Base-by-base conservation (phyloP, 2,113 vertebrate species). In the Isurus oxyrinchus region DNA sequence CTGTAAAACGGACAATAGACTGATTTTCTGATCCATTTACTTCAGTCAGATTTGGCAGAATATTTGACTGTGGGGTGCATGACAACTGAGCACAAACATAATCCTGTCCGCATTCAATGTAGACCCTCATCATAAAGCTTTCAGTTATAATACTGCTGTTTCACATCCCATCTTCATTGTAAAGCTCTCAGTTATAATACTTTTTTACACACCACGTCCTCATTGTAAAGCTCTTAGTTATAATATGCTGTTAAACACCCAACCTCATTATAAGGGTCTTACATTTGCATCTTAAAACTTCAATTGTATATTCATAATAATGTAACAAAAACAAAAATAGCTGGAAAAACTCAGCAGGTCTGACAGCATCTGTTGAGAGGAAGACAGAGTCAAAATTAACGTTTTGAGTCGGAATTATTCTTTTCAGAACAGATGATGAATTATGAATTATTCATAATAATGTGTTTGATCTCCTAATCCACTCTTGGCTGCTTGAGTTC, bases 401-500 rank as follows among this genome's bases (percentile, higher is more conserved):
- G 44, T 49, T 49, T 49, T 49, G 44, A 49, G 44, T 49, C 44
- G 0, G 44, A 49, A 49, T 49, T 49, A 49, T 1, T 1, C 44
- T 0, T 49, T n/a, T 49, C 44, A 49, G 44, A 49, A 49, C 44
- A 49, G 44, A 49, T 49, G 44, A 49, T 49, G 44, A 49, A 49
- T 49, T 49, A 49, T 49, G 44, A 49, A 49, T 49, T 49, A 49
- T 27, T 57, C 59, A 57, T 76, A 57, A 7, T 23, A 90, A 90
- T 59, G 27, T 10, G 59, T 35, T 35, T 90, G 87, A 19, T 94
- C 90, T 95, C 4, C 13, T 5, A 0, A 2, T 53, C 8, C 31
- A 35, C 35, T 0, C 23, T 35, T 76, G 57, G 87, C 0, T 5
- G 19, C 88, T 0, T 0, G 93, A 27, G 13, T 40, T 76, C 13